A percentile compares a stretch with the other conserved stretches of the same genome.
Conservation (phyloP, 2,797 vertebrate species). For the Gymnothorax javanicus region DNA sequence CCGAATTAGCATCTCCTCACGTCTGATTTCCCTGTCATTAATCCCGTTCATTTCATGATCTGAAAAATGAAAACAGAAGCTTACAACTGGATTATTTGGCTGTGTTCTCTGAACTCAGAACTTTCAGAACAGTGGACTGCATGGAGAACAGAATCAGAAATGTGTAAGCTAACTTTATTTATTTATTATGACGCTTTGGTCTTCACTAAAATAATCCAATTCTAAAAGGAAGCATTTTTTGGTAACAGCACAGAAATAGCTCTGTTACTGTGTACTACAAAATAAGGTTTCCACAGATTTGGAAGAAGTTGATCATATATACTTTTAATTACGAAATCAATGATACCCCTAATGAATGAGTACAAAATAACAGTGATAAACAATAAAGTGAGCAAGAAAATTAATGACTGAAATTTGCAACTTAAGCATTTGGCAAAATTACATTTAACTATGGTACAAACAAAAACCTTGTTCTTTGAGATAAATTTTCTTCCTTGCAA, state of each 20-base stretch:
- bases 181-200: no score
- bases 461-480: no score
- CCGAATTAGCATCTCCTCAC: conserved; percentile 70
- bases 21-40: conserved; percentile 70
- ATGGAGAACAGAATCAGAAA: neutral
- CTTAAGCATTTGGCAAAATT: no score
- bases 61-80: conserved; percentile 48
- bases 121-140: neutral
- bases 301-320: neutral
- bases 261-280: neutral
- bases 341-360: no score
- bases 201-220: no score
- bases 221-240: neutral
- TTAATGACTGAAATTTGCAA: no score
- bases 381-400: no score
- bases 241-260: neutral
- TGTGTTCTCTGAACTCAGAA: neutral
- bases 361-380: no score
- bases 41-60: conserved; percentile 63
- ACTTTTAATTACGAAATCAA: no score
- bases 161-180: no score
- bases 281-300: neutral
- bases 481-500: no score
- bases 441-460: no score
- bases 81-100: neutral